Percentiles rank a stretch among this genome's conserved stretches.
Conservation (phyloP, 2,113 vertebrate genomes). For the Brachionichthys hirsutus region DNA sequence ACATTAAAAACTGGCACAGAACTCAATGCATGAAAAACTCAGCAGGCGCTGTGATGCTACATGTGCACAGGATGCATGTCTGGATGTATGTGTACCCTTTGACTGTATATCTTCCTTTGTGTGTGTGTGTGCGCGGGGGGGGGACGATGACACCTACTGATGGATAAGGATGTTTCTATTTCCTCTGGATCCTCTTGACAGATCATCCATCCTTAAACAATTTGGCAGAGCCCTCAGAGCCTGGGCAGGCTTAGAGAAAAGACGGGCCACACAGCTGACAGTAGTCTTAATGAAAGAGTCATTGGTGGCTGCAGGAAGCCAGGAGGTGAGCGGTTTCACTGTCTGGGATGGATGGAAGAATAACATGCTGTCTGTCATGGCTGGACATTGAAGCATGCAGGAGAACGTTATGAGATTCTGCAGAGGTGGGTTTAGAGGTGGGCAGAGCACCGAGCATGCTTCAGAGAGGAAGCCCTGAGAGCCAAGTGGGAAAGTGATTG, state of each 20-base stretch:
- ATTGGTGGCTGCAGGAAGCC: slow-evolving; percentile 53
- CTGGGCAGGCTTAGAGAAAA: slow-evolving; percentile 49
- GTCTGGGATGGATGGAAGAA: slow-evolving; percentile 50
- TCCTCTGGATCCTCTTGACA: slow-evolving; percentile 72
- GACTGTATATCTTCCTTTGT: slow-evolving; percentile 47
- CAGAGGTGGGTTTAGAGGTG: slow-evolving; percentile 35
- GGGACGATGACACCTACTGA: slow-evolving; percentile 62
- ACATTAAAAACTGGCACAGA: slow-evolving; percentile 22
- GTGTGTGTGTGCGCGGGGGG: slow-evolving; percentile 20
- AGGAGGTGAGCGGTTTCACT: slow-evolving; percentile 45
- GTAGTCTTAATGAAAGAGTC: slow-evolving; percentile 77
- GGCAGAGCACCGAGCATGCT: slow-evolving; percentile 31
- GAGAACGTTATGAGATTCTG: slow-evolving; percentile 48
- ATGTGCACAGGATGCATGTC: slow-evolving; percentile 23
- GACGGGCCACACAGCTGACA: slow-evolving; percentile 66
- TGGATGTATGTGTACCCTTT: slow-evolving; percentile 38
- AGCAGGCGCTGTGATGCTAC: slow-evolving; percentile 25
- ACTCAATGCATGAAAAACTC: slow-evolving; percentile 38
- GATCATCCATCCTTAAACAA: slow-evolving; percentile 81
- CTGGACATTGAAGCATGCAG: slow-evolving; percentile 29
- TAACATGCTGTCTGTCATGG: slow-evolving; percentile 51
- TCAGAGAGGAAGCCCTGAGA: slow-evolving; percentile 5
- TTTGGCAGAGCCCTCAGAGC: slow-evolving; percentile 71
- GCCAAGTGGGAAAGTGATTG: not conserved
- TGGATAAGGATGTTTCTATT: slow-evolving; percentile 81